Evolutionary conservation across 2,113 vertebrate species (phyloP), one percentile per base, ranked within the genome.

Genomic region (Camelus bactrianus): DNA sequence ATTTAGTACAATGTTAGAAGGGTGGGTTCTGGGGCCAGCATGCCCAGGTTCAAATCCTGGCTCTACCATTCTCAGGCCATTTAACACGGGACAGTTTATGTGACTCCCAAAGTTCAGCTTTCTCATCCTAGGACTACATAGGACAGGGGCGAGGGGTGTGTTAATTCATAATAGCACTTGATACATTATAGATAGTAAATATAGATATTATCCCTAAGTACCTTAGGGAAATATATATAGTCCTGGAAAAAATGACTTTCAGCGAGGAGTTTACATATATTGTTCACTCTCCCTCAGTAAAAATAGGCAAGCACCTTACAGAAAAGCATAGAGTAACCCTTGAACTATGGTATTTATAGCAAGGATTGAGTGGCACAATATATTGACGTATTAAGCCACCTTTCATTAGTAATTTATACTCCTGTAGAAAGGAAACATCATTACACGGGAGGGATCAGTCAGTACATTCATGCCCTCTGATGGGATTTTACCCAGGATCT

Each of bases 271-370:
- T 84, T 69, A 52, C 52, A 50, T 62, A 77, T 77, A 69, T 52
- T 90, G 80, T 52, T 91, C 54, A 54, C 79, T 86, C 52, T 70
- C 2, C 62, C 72, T 84, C 32, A 20, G 2, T 35, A 26, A 22
- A 95, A 54, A 54, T 72, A 62, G 17, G 19, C 46, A 81, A 87
- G 60, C 38, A 64, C 46, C 64, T 91, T 70, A 86, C 28, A 79
- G 54, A 73, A 91, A 91, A 86, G 64, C n/a, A 64, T 22, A 52
- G 35, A 70, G 16, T 14, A 16, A 42, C 64, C 16, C 64, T 86
- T 72, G 30, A 72, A 79, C 80, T 91, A 54, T 86, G 64, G 46
- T 80, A 91, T 86, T 95, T 86, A 86, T 38, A 80, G 28, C 42
- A 91, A 42, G 14, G 50, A 85, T 54, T 42, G 28, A 42, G 72